phyloP scores from a whole-genome alignment of 2,113 vertebrate genomes.

The Pangasianodon gigas region DNA sequence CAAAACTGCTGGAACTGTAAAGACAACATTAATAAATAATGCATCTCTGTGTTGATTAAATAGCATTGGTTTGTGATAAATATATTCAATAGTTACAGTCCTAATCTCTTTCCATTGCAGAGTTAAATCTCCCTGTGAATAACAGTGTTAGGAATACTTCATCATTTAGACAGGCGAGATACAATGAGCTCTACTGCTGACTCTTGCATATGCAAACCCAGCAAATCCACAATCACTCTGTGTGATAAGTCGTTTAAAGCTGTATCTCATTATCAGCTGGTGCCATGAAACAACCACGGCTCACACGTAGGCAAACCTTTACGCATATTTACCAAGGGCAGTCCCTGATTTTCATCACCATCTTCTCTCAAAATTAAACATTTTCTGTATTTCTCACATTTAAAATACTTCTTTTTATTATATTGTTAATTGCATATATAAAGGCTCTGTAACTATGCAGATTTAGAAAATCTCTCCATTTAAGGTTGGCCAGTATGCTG shows the following conservation, averaged over 20 bases:
- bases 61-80: background rate
- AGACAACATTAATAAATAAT: background rate
- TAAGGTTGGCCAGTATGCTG: background rate
- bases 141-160: constrained; percentile 9
- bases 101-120: constrained; percentile 13
- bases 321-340: background rate
- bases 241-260: constrained; percentile 65
- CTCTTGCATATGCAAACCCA: constrained; percentile 56
- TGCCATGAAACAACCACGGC: constrained; percentile 25
- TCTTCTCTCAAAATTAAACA: background rate
- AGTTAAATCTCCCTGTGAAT: constrained; percentile 20
- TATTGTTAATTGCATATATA: too few species aligned
- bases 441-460: background rate
- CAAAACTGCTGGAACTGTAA: background rate
- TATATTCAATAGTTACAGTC: constrained; percentile 5
- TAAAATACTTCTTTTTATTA: background rate
- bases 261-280: constrained; percentile 66
- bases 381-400: background rate
- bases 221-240: constrained; percentile 64
- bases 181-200: constrained; percentile 52
- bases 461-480: background rate
- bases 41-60: background rate
- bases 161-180: constrained; percentile 57
- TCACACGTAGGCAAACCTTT: constrained; percentile 38
- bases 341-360: background rate